Percentiles rank a stretch among this genome's conserved stretches.
Conservation (phyloP, 2,113 vertebrate species). For the Catagonus wagneri region DNA sequence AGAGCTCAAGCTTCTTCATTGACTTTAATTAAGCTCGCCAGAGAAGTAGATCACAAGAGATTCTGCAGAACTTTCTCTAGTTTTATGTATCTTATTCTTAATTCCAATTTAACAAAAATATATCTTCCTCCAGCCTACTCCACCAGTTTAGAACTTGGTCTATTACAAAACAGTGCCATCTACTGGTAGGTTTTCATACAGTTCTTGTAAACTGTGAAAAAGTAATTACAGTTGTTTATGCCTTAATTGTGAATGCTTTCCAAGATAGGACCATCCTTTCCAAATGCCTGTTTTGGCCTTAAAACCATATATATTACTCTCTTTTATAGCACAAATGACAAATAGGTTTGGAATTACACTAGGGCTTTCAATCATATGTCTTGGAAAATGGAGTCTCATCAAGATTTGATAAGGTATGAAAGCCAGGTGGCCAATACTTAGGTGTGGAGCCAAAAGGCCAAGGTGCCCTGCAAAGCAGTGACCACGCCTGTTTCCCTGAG, state of each 20-base stretch:
- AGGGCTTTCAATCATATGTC: not conserved
- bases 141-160: not conserved
- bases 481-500: not conserved
- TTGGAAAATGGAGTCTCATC: not conserved
- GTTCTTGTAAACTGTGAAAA: not conserved
- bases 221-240: not conserved
- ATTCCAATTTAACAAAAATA: constrained; percentile 63
- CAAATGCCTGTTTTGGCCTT: constrained; percentile 30
- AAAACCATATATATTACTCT: constrained; percentile 35
- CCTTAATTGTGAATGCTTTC: constrained; percentile 52
- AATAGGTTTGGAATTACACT: constrained; percentile 28
- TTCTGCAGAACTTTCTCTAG: constrained; percentile 58
- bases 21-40: constrained; percentile 78
- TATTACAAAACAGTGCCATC: constrained; percentile 87
- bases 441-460: not conserved
- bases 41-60: constrained; percentile 58
- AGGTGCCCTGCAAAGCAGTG: not conserved
- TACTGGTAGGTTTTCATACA: constrained; percentile 67
- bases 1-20: constrained; percentile 59
- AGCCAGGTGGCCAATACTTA: not conserved
- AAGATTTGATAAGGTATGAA: not conserved
- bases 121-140: constrained; percentile 22
- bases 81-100: constrained; percentile 74
- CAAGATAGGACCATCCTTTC: constrained; percentile 16
- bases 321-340: constrained; percentile 38